Percentiles rank a stretch among this genome's conserved stretches.
Evolutionary conservation across 2,888 invertebrate genomes (phyloP).

Genomic region (Zygogramma bicolorata): DNA sequence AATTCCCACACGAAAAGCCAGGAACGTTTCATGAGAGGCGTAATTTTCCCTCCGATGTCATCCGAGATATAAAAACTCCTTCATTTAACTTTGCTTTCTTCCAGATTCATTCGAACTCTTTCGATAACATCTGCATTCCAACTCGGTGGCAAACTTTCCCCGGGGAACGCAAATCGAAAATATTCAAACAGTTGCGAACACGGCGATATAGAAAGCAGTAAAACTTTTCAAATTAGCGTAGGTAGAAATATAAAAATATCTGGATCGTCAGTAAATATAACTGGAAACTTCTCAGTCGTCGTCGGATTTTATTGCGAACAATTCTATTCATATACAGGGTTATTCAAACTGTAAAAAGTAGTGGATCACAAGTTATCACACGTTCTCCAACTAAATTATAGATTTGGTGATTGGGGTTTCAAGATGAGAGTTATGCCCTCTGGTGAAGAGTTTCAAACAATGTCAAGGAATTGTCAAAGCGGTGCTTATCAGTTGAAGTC

Average conservation of each 20-base stretch:
- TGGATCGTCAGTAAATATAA: slow-evolving; percentile 30
- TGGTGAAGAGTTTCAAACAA: too few species aligned
- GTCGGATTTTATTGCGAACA: slow-evolving; percentile 12
- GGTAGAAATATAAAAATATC: slow-evolving; percentile 29
- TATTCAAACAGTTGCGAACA: slow-evolving; percentile 16
- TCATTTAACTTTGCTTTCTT: not conserved
- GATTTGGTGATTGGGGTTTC: too few species aligned
- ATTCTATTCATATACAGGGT: not conserved
- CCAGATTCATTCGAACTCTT: not conserved
- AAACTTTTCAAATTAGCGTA: slow-evolving; percentile 31
- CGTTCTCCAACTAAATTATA: too few species aligned
- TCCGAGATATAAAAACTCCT: not conserved
- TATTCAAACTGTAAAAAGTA: not conserved
- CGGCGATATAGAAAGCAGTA: slow-evolving; percentile 10
- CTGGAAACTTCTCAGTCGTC: slow-evolving; percentile 23
- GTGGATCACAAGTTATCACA: too few species aligned
- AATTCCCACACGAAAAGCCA: too few species aligned
- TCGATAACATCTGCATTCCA: not conserved
- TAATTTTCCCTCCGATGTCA: too few species aligned
- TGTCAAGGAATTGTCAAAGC: too few species aligned
- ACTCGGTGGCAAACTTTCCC: not conserved
- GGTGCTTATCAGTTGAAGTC: too few species aligned
- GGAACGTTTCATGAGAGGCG: too few species aligned
- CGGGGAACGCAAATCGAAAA: not conserved
- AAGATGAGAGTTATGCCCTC: too few species aligned